These are phyloP conservation scores for Eupleurogrammus muticus DNA, from an alignment of 2,797 vertebrate species.

Conservation along the genomic window DNA sequence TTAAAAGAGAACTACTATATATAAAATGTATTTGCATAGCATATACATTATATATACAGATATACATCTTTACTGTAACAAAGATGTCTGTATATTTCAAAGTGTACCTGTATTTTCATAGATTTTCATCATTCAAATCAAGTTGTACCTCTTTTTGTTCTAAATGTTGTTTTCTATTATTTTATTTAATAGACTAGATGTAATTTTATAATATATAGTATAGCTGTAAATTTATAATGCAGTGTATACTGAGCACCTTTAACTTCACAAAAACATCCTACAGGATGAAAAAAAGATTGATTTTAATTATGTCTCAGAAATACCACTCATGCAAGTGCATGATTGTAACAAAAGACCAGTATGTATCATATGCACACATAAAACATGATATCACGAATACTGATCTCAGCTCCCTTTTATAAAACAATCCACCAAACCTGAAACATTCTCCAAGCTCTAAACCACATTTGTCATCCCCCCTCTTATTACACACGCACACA, in stretches of 20 bases:
- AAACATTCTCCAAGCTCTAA: constrained; percentile 31
- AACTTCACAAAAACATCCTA: neutral
- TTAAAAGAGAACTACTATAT: neutral
- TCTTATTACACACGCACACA: neutral
- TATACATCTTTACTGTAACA: too few relatives aligned
- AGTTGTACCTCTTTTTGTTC: too few relatives aligned
- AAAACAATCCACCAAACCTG: constrained; percentile 30
- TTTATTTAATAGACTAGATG: neutral
- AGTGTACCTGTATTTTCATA: too few relatives aligned
- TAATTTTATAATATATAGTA: neutral
- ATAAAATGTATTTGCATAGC: too few relatives aligned
- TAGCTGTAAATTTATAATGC: neutral
- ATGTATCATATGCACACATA: neutral
- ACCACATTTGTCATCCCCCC: constrained; percentile 27
- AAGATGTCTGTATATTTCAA: too few relatives aligned
- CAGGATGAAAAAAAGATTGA: neutral
- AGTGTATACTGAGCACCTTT: neutral
- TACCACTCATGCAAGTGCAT: neutral
- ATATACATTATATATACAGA: too few relatives aligned
- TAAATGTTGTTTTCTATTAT: neutral
- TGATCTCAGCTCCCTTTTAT: constrained; percentile 12
- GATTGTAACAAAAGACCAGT: neutral
- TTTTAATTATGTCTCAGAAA: neutral
- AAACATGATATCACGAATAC: constrained; percentile 2
- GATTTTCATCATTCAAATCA: neutral